phyloP scores from a whole-genome alignment of 1,140 invertebrate genomes.

The Hyles vespertilio region DNA sequence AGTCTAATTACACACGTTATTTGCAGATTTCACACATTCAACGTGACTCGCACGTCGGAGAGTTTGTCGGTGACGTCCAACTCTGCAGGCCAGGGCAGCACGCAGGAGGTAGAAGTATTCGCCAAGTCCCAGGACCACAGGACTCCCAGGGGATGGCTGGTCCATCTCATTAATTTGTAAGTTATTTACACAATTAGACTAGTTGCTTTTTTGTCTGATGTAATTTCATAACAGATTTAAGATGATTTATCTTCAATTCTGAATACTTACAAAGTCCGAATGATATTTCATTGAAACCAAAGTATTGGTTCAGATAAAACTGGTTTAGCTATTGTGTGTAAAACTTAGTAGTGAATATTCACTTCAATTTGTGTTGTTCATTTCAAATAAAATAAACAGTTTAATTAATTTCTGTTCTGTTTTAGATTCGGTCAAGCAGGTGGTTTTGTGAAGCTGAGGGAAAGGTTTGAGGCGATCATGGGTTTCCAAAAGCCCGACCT shows the following conservation, averaged over 20 bases:
- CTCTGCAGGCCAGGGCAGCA: conserved; percentile 47
- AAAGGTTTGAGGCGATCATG: conserved; percentile 85
- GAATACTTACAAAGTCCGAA: too few species aligned
- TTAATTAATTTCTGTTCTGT: too few species aligned
- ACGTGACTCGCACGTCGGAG: conserved; percentile 88
- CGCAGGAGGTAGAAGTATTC: conserved; percentile 80
- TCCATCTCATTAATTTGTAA: conserved; percentile 94
- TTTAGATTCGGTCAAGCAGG: conserved; percentile 89
- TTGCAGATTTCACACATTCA: conserved; percentile 94
- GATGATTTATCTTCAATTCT: too few species aligned
- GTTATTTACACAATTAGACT: conserved; percentile 14
- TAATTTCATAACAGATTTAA: neutral
- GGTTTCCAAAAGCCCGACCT: conserved; percentile 65
- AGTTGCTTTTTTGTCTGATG: too few species aligned
- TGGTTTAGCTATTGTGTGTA: too few species aligned
- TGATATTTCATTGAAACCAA: too few species aligned
- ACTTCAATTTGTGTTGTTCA: neutral
- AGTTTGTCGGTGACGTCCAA: conserved; percentile 78
- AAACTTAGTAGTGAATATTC: too few species aligned
- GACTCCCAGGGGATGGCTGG: conserved; percentile 92
- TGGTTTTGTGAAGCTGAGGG: conserved; percentile 92
- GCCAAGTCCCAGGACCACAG: conserved; percentile 87
- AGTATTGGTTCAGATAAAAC: too few species aligned
- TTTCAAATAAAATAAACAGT: too few species aligned
- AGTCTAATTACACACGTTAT: neutral